A percentile compares a stretch with the other conserved stretches of the same genome.
phyloP scores from a whole-genome alignment of 2,888 invertebrate genomes.

The Chymomyza caudatula region DNA sequence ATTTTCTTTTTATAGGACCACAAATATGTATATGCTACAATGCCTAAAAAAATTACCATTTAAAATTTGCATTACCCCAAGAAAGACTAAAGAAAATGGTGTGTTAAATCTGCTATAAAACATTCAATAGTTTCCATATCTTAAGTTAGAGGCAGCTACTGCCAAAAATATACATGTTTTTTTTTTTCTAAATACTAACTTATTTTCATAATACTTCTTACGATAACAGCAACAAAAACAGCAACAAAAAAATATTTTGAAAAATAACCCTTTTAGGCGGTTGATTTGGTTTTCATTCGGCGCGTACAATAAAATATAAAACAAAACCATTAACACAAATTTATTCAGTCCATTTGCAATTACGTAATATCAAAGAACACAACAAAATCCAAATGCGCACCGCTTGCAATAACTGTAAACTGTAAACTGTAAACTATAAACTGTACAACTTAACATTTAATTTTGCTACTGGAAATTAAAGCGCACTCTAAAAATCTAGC shows the following conservation, averaged over 20 bases:
- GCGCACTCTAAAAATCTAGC: not conserved
- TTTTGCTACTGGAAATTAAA: constrained; percentile 60
- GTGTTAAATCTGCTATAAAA: constrained; percentile 63
- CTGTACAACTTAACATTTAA: constrained; percentile 38
- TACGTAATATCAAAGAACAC: constrained; percentile 1
- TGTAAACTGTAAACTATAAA: constrained; percentile 31
- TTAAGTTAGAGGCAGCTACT: too few relatives aligned
- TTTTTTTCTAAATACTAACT: not conserved
- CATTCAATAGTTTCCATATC: constrained; percentile 7
- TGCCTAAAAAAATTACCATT: not conserved
- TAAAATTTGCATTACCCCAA: not conserved
- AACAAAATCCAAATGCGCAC: constrained; percentile 31
- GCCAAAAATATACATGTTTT: too few relatives aligned
- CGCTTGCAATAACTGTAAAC: constrained; percentile 39
- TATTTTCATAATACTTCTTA: not conserved
- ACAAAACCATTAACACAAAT: constrained; percentile 34
- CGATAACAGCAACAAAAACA: constrained; percentile 2
- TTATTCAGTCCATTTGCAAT: not conserved
- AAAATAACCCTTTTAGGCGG: constrained; percentile 31
- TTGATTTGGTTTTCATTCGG: constrained; percentile 79
- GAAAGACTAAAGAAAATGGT: constrained; percentile 47
- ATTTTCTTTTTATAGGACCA: not conserved
- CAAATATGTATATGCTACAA: not conserved
- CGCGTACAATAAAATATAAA: constrained; percentile 52
- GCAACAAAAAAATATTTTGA: not conserved